phyloP scores from a whole-genome alignment of 2,888 invertebrate species.

The Allygus modestus region DNA sequence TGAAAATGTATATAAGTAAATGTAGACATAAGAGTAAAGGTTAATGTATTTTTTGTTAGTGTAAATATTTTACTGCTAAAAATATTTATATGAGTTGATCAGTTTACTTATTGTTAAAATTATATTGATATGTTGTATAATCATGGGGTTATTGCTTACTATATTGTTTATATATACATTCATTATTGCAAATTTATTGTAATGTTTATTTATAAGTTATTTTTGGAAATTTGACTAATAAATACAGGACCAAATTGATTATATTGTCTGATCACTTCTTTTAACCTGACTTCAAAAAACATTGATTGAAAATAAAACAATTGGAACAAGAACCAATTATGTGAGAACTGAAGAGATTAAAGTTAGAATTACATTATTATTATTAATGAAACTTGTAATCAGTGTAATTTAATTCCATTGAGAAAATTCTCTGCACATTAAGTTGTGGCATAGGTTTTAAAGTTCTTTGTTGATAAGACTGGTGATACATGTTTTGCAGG shows the following conservation, averaged over 20 bases:
- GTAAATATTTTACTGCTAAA: slow-evolving; percentile 21
- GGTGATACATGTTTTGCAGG: too few species aligned
- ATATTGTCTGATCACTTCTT: too few species aligned
- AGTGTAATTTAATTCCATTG: too few species aligned
- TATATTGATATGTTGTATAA: background rate
- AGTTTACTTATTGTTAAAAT: slow-evolving; percentile 18
- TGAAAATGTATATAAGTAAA: slow-evolving; percentile 18
- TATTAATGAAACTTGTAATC: too few species aligned
- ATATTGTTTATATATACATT: slow-evolving; percentile 31
- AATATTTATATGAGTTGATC: slow-evolving; percentile 14
- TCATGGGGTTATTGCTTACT: slow-evolving; percentile 3
- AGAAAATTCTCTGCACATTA: too few species aligned
- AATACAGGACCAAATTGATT: slow-evolving; percentile 47
- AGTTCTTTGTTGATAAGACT: too few species aligned
- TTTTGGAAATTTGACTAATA: background rate
- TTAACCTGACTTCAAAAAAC: too few species aligned
- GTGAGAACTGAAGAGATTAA: too few species aligned
- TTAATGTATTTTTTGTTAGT: background rate
- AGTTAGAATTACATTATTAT: too few species aligned
- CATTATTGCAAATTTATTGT: slow-evolving; percentile 33
- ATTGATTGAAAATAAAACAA: too few species aligned
- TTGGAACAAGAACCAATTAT: too few species aligned
- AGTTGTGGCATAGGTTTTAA: too few species aligned
- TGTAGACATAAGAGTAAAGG: background rate
- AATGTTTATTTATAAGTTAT: background rate